Evolutionary conservation across 1,140 invertebrate species (phyloP).

Genomic region (Aplysia californica): DNA sequence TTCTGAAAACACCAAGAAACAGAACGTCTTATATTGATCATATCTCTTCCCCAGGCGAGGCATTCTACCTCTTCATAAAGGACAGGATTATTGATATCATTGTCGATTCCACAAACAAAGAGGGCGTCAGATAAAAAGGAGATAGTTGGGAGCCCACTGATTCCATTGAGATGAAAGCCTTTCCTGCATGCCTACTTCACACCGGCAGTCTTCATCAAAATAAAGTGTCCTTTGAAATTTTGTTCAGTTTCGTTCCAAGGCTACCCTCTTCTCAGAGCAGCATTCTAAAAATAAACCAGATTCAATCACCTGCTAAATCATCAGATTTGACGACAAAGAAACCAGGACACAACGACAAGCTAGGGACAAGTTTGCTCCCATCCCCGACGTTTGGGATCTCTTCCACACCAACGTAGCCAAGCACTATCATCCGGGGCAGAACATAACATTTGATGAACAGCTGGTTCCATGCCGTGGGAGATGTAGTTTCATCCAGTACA

Average conservation of each 20-base stretch:
- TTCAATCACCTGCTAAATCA: slow-evolving; percentile 24
- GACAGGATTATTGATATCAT: neutral
- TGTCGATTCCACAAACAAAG: neutral
- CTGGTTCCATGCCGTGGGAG: slow-evolving; percentile 46
- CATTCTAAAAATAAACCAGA: neutral
- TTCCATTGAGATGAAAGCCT: no score
- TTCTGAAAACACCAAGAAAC: neutral
- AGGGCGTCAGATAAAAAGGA: neutral
- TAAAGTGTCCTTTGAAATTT: neutral
- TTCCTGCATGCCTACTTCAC: neutral
- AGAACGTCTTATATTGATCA: neutral
- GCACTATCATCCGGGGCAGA: slow-evolving; percentile 32
- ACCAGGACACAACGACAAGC: slow-evolving; percentile 29
- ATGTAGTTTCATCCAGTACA: slow-evolving; percentile 58
- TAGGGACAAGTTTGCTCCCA: slow-evolving; percentile 36
- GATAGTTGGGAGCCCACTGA: neutral
- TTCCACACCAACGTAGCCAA: slow-evolving; percentile 24
- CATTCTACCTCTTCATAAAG: neutral
- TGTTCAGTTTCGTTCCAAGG: neutral
- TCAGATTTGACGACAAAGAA: slow-evolving; percentile 45
- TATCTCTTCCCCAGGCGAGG: neutral
- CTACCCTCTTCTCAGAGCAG: neutral
- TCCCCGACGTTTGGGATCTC: slow-evolving; percentile 34
- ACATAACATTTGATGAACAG: slow-evolving; percentile 55
- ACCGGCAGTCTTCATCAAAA: neutral